A percentile compares a stretch with the other conserved stretches of the same genome.
phyloP scores from a whole-genome alignment of 2,888 invertebrate genomes.

The Lasioglossum morio region DNA sequence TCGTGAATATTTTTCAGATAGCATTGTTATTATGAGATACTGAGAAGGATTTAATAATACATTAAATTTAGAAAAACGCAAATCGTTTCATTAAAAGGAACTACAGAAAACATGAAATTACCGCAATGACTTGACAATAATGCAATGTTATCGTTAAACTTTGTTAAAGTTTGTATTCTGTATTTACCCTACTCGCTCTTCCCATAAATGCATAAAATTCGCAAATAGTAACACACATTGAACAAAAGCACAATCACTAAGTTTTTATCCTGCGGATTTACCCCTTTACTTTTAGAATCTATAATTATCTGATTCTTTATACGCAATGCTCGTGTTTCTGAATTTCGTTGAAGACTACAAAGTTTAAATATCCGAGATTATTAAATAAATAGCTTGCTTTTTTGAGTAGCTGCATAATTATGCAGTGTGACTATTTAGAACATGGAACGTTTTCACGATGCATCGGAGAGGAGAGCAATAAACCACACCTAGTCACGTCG shows the following conservation, averaged over 20 bases:
- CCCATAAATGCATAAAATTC: background rate
- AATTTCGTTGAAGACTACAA: too few species aligned
- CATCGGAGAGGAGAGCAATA: constrained; percentile 58
- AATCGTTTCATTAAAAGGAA: background rate
- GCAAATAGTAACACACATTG: too few species aligned
- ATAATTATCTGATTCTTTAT: too few species aligned
- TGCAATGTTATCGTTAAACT: too few species aligned
- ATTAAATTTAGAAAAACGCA: background rate
- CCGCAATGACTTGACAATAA: background rate
- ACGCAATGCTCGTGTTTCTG: too few species aligned
- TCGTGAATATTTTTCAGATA: background rate
- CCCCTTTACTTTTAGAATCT: too few species aligned
- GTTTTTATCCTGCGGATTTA: too few species aligned
- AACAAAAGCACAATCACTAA: too few species aligned
- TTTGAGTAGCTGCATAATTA: background rate
- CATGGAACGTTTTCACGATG: constrained; percentile 35
- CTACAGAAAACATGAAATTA: background rate
- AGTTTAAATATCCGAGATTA: background rate
- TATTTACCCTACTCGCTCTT: background rate
- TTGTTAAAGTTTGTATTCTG: background rate
- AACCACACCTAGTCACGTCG: constrained; percentile 62
- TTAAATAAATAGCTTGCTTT: background rate
- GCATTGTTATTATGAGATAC: background rate
- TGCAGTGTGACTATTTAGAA: background rate
- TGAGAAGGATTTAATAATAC: background rate